phyloP scores from a whole-genome alignment of 2,113 vertebrate genomes.

The Xyliphius kryptos region DNA sequence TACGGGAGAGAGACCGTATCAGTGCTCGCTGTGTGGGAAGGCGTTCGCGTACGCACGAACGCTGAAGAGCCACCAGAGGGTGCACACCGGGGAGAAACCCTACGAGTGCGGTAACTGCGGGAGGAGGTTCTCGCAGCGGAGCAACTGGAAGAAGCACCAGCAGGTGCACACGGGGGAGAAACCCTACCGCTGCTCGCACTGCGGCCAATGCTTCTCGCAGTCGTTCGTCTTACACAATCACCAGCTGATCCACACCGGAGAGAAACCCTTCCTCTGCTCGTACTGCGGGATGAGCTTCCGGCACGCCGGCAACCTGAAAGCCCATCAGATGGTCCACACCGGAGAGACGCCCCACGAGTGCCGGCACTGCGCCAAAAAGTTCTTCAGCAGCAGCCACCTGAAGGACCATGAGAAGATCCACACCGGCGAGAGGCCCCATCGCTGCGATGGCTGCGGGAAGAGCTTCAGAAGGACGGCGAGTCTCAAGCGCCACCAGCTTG shows the following conservation, averaged over 20 bases:
- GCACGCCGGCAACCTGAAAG: neutral
- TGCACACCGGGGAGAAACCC: neutral
- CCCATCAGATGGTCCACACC: neutral
- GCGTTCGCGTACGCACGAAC: neutral
- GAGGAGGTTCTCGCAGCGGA: neutral
- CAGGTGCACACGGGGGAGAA: neutral
- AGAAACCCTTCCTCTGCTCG: neutral
- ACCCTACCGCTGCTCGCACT: neutral
- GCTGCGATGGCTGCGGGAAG: neutral
- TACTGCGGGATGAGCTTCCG: conserved; percentile 1
- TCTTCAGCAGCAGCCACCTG: neutral
- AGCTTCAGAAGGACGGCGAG: neutral
- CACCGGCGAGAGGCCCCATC: neutral
- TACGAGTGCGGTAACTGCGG: neutral
- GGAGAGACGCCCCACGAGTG: neutral
- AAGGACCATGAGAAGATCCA: neutral
- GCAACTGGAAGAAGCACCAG: neutral
- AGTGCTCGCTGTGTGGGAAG: neutral
- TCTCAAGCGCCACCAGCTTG: neutral
- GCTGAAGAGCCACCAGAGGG: neutral
- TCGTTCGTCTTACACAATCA: neutral
- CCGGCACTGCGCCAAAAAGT: neutral
- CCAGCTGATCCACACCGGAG: neutral
- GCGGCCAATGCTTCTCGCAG: neutral
- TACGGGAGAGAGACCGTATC: neutral